Percentiles rank a stretch among this genome's conserved stretches.
phyloP scores from a whole-genome alignment of 2,113 vertebrate species.

The Caloenas nicobarica region DNA sequence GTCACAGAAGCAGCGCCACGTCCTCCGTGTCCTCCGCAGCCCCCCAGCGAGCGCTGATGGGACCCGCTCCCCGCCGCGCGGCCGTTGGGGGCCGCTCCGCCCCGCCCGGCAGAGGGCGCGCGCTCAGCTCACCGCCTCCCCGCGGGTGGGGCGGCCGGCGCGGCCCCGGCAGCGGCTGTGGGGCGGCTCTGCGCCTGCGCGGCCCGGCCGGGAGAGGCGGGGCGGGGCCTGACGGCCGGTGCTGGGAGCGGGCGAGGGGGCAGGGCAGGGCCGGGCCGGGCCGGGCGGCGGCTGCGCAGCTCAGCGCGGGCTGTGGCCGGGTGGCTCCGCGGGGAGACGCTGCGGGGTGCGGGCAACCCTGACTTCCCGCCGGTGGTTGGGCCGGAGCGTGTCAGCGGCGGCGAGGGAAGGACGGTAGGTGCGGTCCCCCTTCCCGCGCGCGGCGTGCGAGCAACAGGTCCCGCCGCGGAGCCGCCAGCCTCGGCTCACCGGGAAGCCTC shows the following conservation, averaged over 20 bases:
- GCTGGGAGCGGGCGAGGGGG: too few relatives aligned
- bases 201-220: too few relatives aligned
- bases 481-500: neutral
- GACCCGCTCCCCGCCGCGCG: accelerated
- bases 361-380: neutral
- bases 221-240: too few relatives aligned
- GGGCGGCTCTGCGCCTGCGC: neutral
- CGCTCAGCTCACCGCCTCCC: too few relatives aligned
- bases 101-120: neutral
- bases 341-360: neutral
- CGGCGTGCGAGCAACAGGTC: neutral
- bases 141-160: neutral
- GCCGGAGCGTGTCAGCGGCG: neutral
- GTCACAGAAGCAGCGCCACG: accelerated
- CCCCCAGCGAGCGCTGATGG: accelerated
- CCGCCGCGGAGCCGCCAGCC: neutral
- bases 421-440: neutral
- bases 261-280: too few relatives aligned
- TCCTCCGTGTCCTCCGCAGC: accelerated
- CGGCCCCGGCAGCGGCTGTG: too few relatives aligned
- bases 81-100: accelerated
- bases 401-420: neutral
- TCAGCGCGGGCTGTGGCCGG: neutral
- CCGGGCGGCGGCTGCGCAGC: neutral
- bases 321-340: neutral